Base-by-base conservation (phyloP, 2,888 invertebrate genomes). In the Ptychoptera contaminata region DNA sequence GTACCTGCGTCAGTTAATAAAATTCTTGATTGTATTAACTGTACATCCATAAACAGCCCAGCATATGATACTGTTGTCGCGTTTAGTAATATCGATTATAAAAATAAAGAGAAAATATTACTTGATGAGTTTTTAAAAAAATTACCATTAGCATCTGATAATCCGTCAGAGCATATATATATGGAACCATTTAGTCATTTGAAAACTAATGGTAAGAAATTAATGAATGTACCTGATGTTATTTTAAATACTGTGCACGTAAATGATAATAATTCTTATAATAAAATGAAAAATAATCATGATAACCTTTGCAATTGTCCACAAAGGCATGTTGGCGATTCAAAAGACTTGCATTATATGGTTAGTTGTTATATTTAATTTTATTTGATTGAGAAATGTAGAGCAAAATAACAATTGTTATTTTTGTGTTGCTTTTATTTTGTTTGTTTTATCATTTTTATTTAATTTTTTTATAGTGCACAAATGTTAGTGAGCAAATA, bases 111-210 rank as follows among this genome's bases (percentile, higher is more conserved):
- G 6, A 23, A 42, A 14, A n/a, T 12, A 23, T 23, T 23, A 23
- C 23, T 23, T 29, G 32, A 14, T 34, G 16, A 40, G 15, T 15
- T 6, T 40, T 11, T n/a, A n/a, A 40, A 31, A 15, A 29, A 40
- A 9, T 31, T 31, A 12, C 12, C 15, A 12, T 7, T 12, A 11
- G 15, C 12, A 34, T 16, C 16, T 11, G 23, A 37, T 11, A 48
- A 46, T 10, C 45, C 43, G 30, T 44, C 51, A 32, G 56, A 56
- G 44, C 54, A 51, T 11, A 55, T 56, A 47, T 56, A 56, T 46
- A 55, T 55, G 55, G 55, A 55, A 46, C 56, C 56, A 15, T 56
- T 51, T 46, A 49, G 52, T 16, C 56, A 56, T 51, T 50, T 56
- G 31, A 52, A 53, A 45, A 45, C 47, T 47, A 23, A 3, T 23